phyloP scores from a whole-genome alignment of 1,140 invertebrate species.

The Vanessa tameamea region DNA sequence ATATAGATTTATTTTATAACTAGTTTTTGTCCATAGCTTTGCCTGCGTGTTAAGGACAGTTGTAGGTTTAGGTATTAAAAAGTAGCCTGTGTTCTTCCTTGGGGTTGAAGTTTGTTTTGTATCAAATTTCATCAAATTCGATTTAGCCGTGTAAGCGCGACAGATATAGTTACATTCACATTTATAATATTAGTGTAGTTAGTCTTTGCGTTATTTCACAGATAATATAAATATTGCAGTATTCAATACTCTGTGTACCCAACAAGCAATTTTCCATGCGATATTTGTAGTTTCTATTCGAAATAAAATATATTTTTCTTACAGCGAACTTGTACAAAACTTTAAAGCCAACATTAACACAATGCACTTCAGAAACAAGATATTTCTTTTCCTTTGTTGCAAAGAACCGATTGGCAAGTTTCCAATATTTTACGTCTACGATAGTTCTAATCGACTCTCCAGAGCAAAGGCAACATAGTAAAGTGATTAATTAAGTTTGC shows the following conservation, averaged over 20 bases:
- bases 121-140: too few relatives aligned
- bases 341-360: constrained; percentile 36
- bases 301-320: constrained; percentile 11
- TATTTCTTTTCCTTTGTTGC: constrained; percentile 42
- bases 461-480: constrained; percentile 38
- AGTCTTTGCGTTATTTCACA: too few relatives aligned
- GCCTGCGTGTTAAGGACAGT: too few relatives aligned
- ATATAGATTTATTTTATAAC: background rate
- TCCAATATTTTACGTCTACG: constrained; percentile 48
- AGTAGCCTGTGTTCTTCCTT: too few relatives aligned
- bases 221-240: too few relatives aligned
- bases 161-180: too few relatives aligned
- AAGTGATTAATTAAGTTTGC: constrained; percentile 47
- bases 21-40: too few relatives aligned
- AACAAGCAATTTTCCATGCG: background rate
- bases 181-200: too few relatives aligned
- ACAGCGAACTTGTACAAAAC: constrained; percentile 16
- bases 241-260: background rate
- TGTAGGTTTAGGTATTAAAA: too few relatives aligned
- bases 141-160: too few relatives aligned
- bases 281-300: constrained; percentile 1
- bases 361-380: constrained; percentile 36
- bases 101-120: too few relatives aligned
- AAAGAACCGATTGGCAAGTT: constrained; percentile 42
- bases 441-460: constrained; percentile 49